A percentile compares a stretch with the other conserved stretches of the same genome.
Evolutionary conservation across 2,888 invertebrate species (phyloP).

Genomic region (Crioceris asparagi): DNA sequence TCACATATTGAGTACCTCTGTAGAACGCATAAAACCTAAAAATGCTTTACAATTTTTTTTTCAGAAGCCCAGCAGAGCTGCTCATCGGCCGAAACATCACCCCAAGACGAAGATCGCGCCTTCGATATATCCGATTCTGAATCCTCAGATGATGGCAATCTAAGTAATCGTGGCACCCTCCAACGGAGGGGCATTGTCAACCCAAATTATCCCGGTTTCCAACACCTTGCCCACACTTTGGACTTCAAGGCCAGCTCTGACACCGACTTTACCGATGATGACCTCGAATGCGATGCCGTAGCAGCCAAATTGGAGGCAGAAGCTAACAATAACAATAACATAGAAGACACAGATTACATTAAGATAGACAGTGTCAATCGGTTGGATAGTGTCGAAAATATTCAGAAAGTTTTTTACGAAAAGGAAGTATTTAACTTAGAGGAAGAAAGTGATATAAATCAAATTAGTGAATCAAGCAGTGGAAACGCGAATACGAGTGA

Average conservation of each 20-base stretch:
- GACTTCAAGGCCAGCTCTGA: slow-evolving; percentile 37
- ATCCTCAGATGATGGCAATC: slow-evolving; percentile 36
- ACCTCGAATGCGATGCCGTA: slow-evolving; percentile 36
- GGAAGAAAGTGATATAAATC: slow-evolving; percentile 14
- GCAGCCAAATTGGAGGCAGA: slow-evolving; percentile 34
- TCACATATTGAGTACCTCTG: too few species aligned
- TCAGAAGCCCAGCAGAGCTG: slow-evolving; percentile 37
- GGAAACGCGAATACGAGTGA: slow-evolving; percentile 28
- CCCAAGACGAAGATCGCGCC: slow-evolving; percentile 42
- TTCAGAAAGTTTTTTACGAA: slow-evolving; percentile 46
- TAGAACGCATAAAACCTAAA: too few species aligned
- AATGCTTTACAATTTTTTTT: too few species aligned
- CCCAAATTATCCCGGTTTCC: slow-evolving; percentile 77
- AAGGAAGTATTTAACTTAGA: slow-evolving; percentile 45
- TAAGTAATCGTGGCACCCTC: slow-evolving; percentile 33
- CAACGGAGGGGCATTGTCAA: slow-evolving; percentile 55
- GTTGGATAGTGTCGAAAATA: slow-evolving; percentile 41
- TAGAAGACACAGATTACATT: slow-evolving; percentile 28
- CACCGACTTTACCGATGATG: slow-evolving; percentile 40
- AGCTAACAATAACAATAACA: slow-evolving; percentile 36
- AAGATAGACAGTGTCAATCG: slow-evolving; percentile 42
- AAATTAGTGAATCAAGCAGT: slow-evolving; percentile 20
- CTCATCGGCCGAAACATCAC: slow-evolving; percentile 39
- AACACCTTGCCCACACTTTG: slow-evolving; percentile 66
- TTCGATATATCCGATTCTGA: slow-evolving; percentile 46